Base-by-base conservation (phyloP, 2,113 vertebrate genomes). In the Beaufortia kweichowensis region DNA sequence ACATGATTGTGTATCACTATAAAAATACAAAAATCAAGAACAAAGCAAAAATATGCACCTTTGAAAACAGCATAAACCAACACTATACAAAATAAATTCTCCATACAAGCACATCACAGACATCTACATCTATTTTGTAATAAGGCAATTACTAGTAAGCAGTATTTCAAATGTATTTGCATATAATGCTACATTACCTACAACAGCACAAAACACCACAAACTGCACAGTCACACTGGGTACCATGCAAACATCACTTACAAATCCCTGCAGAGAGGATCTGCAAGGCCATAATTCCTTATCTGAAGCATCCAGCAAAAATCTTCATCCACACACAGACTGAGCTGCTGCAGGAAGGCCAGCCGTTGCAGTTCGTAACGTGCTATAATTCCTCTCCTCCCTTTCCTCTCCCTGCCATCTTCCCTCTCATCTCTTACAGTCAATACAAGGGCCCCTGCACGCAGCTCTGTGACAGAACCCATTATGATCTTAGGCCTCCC, bases 241-340 rank as follows among this genome's bases (percentile, higher is more conserved):
- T 33, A 69, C 33, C 39, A 61, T 28, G 41, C 19, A 61, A 69
- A 41, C 69, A 71, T 59, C 33, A 78, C 76, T 78, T 61, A 76
- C 75, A 76, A 57, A 46, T 66, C 33, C 63, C 55, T 39, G 75
- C 50, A 78, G 76, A 60, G 56, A 77, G 56, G 65, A 77, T 77
- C 65, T 53, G 76, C 76, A 70, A 61, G 76, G 65, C 56, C 76
- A 70, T 69, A 31, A 50, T 77, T 77, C 21, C 56, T 69, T 50
- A 61, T 62, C 29, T 29, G 21, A 31, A 48, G 10, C 55, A 48
- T 69, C 64, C 64, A 67, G 24, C 63, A 35, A 29, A 70, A 50
- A 60, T 35, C 24, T 26, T 29, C 75, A 26, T 43, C 39, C 56
- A 60, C 28, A 53, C 9, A 56, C 23, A 39, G 12, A 66, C 17